Evolutionary conservation across 2,113 vertebrate species (phyloP).

Genomic region (Orcinus orca): DNA sequence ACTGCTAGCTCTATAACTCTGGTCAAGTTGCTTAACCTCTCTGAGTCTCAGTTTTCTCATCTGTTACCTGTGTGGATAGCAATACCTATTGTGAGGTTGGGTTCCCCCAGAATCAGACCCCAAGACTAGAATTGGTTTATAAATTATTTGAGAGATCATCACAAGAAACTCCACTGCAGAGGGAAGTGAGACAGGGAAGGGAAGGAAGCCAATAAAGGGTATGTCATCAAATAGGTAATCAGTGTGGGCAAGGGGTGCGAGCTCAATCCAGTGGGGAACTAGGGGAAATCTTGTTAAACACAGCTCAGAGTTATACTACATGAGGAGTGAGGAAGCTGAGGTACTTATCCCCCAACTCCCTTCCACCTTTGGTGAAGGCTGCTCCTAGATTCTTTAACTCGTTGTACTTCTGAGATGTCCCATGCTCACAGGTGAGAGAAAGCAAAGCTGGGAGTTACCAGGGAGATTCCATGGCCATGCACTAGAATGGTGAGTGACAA

Average conservation of each 20-base stretch:
- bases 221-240: not conserved
- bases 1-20: not conserved
- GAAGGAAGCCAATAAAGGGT: not conserved
- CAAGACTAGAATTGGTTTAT: not conserved
- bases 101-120: not conserved
- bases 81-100: not conserved
- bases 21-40: not conserved
- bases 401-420: not conserved
- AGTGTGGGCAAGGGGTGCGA: not conserved
- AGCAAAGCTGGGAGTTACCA: not conserved
- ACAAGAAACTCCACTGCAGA: not conserved
- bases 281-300: not conserved
- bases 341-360: not conserved
- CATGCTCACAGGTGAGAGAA: not conserved
- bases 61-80: not conserved
- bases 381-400: not conserved
- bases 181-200: not conserved
- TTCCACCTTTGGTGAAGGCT: not conserved
- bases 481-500: not conserved
- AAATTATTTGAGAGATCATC: not conserved
- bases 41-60: not conserved
- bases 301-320: not conserved
- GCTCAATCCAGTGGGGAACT: not conserved
- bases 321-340: not conserved
- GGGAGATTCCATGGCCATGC: not conserved